Base-by-base conservation (phyloP, 2,113 vertebrate genomes). In the Neolamprologus sp. region DNA sequence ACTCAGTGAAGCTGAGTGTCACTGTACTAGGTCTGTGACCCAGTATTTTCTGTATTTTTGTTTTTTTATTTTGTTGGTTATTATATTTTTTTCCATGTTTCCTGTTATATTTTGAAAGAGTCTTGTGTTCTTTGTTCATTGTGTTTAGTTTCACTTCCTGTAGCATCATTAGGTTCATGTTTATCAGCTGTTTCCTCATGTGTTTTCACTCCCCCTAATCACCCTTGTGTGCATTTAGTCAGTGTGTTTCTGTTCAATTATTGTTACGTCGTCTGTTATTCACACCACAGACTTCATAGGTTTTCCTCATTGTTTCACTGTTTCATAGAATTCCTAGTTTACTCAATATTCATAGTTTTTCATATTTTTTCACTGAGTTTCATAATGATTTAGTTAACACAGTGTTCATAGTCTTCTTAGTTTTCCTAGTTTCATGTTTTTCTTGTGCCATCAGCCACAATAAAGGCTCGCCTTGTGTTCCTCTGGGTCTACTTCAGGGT, bases 1-100 rank as follows among this genome's bases (percentile, higher is more conserved):
- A n/a, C n/a, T n/a, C n/a, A n/a, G n/a, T n/a, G n/a, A 35, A n/a
- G 30, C 9, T 14, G 12, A 57, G 0, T 0, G 54, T 55, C 2
- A 55, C 54, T 26, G n/a, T 54, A 54, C 51, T 54, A 11, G 51
- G n/a, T 54, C 51, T 21, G 55, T 30, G 55, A 58, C 26, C 26
- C 55, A 30, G 55, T 58, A 0, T 58, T 30, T 30, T 58, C 0
- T 30, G 26, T 58, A 58, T 30, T 30, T 30, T 30, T 9, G 55
- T 28, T 60, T 30, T 30, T 58, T 17, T 60, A 60, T 2, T 60
- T 30, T 58, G 55, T 58, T 30, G 57, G 0, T 58, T 30, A 58
- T 58, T 58, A 30, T 58, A 58, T 30, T 1, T 58, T 54, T 58
- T 60, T 17, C 14, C 57, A 17, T 17, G 57, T 60, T 30, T 60